phyloP scores from a whole-genome alignment of 2,113 vertebrate genomes.

The Chaetorhynchus papuensis region DNA sequence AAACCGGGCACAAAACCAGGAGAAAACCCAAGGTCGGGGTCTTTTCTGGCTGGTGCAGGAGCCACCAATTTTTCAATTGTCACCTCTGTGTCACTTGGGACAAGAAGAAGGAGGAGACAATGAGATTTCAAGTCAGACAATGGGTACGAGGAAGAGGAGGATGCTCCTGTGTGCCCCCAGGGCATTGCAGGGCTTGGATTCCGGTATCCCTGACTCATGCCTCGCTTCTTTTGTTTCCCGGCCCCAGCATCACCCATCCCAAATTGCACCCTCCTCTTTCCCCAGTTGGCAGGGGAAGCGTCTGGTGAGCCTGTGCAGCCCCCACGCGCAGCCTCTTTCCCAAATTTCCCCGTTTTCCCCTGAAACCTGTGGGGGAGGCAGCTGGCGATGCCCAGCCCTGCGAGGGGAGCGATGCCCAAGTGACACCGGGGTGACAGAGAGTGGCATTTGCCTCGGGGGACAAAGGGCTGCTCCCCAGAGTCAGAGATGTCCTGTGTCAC shows the following conservation, averaged over 20 bases:
- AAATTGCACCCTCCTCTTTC: not conserved
- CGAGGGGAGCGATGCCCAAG: rapidly evolving
- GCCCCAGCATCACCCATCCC: not conserved
- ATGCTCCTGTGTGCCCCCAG: rapidly evolving
- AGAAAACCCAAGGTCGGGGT: rapidly evolving
- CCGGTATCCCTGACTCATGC: not conserved
- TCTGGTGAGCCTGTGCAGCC: rapidly evolving
- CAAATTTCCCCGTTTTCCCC: rapidly evolving
- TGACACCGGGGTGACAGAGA: rapidly evolving
- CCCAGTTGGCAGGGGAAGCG: not conserved
- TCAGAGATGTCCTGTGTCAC: not conserved
- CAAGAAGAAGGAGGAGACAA: not conserved
- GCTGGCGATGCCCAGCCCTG: rapidly evolving
- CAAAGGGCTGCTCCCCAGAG: not conserved
- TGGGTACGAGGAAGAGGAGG: not conserved
- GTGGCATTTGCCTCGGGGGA: rapidly evolving
- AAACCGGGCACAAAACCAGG: not conserved
- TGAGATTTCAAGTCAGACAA: not conserved
- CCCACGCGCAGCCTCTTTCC: rapidly evolving
- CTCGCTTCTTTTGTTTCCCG: not conserved
- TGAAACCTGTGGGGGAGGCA: rapidly evolving
- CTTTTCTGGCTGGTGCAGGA: not conserved
- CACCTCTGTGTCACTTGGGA: not conserved
- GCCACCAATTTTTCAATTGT: not conserved
- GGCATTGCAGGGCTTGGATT: not conserved